Evolutionary conservation across 2,888 invertebrate genomes (phyloP).

Genomic region (Lycia hirtaria): DNA sequence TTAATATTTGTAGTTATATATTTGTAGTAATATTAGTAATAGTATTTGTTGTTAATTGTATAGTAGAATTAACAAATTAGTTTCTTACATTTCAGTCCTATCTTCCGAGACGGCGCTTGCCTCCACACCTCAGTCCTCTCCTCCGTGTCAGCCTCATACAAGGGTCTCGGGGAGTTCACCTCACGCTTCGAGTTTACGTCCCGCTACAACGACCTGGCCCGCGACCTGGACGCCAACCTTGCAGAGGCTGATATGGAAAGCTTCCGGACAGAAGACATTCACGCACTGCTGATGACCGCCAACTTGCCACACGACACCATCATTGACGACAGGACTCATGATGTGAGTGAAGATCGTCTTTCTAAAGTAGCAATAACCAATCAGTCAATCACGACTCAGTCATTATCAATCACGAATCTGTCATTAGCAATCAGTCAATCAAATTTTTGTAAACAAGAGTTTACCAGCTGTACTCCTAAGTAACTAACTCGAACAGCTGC

Average conservation of each 20-base stretch:
- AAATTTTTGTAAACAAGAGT: neutral
- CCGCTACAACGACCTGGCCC: slow-evolving; percentile 94
- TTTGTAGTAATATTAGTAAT: no score
- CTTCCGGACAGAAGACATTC: slow-evolving; percentile 96
- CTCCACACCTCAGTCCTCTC: slow-evolving; percentile 93
- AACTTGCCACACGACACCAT: slow-evolving; percentile 89
- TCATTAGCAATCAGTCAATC: no score
- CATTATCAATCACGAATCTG: no score
- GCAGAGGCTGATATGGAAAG: slow-evolving; percentile 98
- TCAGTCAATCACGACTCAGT: no score
- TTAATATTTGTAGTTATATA: no score
- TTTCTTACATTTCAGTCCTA: slow-evolving; percentile 80
- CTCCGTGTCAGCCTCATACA: slow-evolving; percentile 92
- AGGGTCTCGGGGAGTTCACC: slow-evolving; percentile 87
- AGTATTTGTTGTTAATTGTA: no score
- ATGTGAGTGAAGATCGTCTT: slow-evolving; percentile 67
- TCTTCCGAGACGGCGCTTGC: slow-evolving; percentile 92
- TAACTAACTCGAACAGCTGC: neutral
- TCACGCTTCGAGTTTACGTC: slow-evolving; percentile 82
- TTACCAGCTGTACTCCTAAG: neutral
- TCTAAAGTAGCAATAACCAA: neutral
- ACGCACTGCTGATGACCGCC: slow-evolving; percentile 90
- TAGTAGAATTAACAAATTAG: neutral
- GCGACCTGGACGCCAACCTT: slow-evolving; percentile 96
- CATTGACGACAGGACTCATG: slow-evolving; percentile 77